Evolutionary conservation across 2,888 invertebrate species (phyloP), one percentile per base, ranked within the genome.

Genomic region (Shargacucullia verbasci): DNA sequence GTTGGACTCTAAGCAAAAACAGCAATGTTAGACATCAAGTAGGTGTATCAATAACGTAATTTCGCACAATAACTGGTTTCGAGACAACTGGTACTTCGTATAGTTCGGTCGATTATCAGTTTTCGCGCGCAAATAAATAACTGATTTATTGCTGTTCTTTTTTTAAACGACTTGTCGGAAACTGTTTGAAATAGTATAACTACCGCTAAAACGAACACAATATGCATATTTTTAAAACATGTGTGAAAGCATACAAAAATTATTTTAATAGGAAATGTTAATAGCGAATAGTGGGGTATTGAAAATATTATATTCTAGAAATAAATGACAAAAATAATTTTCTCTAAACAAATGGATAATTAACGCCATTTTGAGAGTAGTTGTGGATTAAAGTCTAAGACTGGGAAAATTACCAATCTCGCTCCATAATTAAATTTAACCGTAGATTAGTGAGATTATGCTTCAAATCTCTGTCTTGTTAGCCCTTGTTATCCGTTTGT

Each of bases 361-460:
- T 20, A 20, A 20, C 20, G 20, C 20, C 20, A 29, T 37, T 37
- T 8, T 37, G 15, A 14, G 11, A 14, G 12, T 9, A 37, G 37
- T 49, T 49, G 33, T 12, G 43, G 13, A 38, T 44, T 59, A 64
- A 11, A 2, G 11, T 2, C 15, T 37, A 47, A n/a, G 13, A 44
- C 31, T 44, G 29, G 15, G 9, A 43, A 40, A 59, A 55, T 37
- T 43, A 68, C 40, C 53, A 60, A 60, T 71, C 39, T 43, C 35
- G 38, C 33, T 62, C 50, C 49, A 37, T 45, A 57, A 58, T 62
- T 55, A 35, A 67, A 59, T 69, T 59, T 47, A 68, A 57, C 56
- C 29, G 14, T 39, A 63, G 70, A 76, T 66, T 75, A 73, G 52
- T 29, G 49, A 47, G 61, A 70, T 70, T 64, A 62, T 46, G 45